These are phyloP conservation scores for Macrotrachela quadricornifera DNA, from an alignment of 1,140 invertebrate genomes.

Conservation along the genomic window DNA sequence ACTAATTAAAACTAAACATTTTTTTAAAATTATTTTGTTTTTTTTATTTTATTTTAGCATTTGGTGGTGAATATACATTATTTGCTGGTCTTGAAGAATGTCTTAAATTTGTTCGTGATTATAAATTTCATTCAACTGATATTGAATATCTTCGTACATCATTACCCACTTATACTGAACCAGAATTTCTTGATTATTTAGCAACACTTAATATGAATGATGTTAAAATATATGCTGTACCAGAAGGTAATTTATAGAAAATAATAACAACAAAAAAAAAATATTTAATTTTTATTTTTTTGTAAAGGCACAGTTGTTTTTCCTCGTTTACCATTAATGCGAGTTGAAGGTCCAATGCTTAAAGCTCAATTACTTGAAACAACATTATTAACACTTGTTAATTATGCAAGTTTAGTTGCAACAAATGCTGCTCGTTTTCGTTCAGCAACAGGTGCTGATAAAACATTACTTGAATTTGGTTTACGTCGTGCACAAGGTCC, in stretches of 20 bases:
- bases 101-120: constrained; percentile 79
- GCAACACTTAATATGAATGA: constrained; percentile 56
- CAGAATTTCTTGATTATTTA: constrained; percentile 74
- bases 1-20: too few relatives aligned
- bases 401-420: constrained; percentile 64
- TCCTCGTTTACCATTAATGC: constrained; percentile 74
- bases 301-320: constrained; percentile 65
- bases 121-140: constrained; percentile 78
- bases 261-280: too few relatives aligned
- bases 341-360: constrained; percentile 81
- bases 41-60: constrained; percentile 32
- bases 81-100: constrained; percentile 94
- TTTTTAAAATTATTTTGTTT: too few relatives aligned
- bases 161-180: constrained; percentile 56
- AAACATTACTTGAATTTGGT: constrained; percentile 72
- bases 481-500: constrained; percentile 86
- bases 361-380: constrained; percentile 89
- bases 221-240: constrained; percentile 66
- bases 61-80: constrained; percentile 91
- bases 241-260: constrained; percentile 41
- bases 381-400: constrained; percentile 77
- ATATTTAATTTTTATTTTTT: too few relatives aligned
- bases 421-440: constrained; percentile 93
- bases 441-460: constrained; percentile 56
- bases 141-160: constrained; percentile 71